Base-by-base conservation (phyloP, 2,797 vertebrate genomes). In the Coilia nasus region DNA sequence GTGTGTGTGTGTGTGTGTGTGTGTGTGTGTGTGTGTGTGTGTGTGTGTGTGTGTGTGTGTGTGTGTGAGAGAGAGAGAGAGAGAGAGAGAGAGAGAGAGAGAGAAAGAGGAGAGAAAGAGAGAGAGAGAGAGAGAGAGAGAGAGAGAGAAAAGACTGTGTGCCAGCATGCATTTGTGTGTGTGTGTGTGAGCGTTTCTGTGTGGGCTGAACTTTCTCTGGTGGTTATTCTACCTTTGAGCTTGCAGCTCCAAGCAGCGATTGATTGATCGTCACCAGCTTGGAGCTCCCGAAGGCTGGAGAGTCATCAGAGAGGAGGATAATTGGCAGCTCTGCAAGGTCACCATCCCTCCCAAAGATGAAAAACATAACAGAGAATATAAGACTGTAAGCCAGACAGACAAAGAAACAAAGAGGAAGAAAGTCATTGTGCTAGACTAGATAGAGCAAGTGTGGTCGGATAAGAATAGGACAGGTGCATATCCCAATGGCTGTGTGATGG, bases 261-360 rank as follows among this genome's bases (percentile, higher is more conserved):
- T 78, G 71, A 44, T 78, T 78, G 71, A 78, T 78, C 17, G 71
- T 78, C 35, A 44, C 31, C 35, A 44, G 41, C 71, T 44, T 15
- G 6, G 17, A 21, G 17, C 71, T 78, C 71, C 71, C 35, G 17
- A 44, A 78, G 71, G 71, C 71, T 78, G 71, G 35, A 44, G 15
- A 78, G 35, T 44, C 71, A 78, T 78, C 71, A 78, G 19, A 78
- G 71, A 78, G 71, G 1, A 44, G 71, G 31, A 21, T 78, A 78
- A 78, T 78, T 44, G 71, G 71, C 71, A 78, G 17, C 15, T 41
- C 35, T 31, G 44, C 71, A 78, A 78, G 71, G 71, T 78, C 71
- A 78, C 35, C 35, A 41, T 44, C 35, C 2, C 71, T 44, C 71
- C 71, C 35, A 31, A 78, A 41, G 71, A 78, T 44, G 71, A 41